Evolutionary conservation across 2,797 vertebrate genomes (phyloP), one percentile per base, ranked within the genome.

Genomic region (Tenualosa thibaudeaui): DNA sequence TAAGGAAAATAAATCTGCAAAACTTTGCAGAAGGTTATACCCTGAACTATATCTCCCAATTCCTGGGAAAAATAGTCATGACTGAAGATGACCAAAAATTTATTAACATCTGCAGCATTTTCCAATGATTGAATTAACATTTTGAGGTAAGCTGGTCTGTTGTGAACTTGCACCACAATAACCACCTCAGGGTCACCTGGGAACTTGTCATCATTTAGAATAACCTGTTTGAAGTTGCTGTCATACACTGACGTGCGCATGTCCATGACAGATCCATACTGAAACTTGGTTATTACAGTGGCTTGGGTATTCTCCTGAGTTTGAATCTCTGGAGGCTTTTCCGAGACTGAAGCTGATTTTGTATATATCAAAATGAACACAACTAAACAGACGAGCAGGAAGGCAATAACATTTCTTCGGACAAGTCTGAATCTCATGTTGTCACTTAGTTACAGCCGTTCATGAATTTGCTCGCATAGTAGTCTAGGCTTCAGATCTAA

Each of bases 1-100:
- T 95, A 97, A 0, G 96, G 96, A 93, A 96, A 96, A 89, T 94
- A 95, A 84, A 96, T 95, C 13, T 96, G 95, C 91, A 96, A 87
- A 0, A 96, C 95, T 81, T 92, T 94, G 92, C 95, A 96, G 87
- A 96, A 96, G 84, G 91, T 90, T 85, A 97, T 94, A 81, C 90
- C 88, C 46, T 88, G 91, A 84, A 96, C 94, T 82, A 96, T 92
- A 7, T 90, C 24, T 3, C 90, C 86, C 1, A 95, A 93, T 89
- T 96, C 95, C 89, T 93, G 90, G 1, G 95, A 94, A 60, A 96
- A 93, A 84, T 92, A 93, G 86, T 96, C 95, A 8, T 96, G 95
- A 91, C 96, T 96, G 31, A 97, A 94, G 88, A 96, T 93, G 2
- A 96, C 86, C 1, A 97, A 91, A 49, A 94, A 90, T 84, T 93